These are phyloP conservation scores for Meleagris gallopavo DNA, from an alignment of 2,113 vertebrate species.

Conservation along the genomic window DNA sequence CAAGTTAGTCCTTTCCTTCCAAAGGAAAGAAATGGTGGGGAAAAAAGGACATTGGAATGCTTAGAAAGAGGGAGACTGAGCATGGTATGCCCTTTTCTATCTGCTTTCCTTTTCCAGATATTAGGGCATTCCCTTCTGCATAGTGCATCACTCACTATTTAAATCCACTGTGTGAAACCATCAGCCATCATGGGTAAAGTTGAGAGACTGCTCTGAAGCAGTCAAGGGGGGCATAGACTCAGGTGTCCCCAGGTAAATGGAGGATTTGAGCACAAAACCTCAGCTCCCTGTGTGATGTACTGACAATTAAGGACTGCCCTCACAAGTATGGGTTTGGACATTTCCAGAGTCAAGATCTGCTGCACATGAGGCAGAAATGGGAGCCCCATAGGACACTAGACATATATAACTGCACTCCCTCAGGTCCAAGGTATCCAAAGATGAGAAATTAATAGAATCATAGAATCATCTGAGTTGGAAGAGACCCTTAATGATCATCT, in stretches of 20 bases:
- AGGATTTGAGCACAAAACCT: background rate
- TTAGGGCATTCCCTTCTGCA: background rate
- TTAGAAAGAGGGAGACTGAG: background rate
- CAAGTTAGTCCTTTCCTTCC: background rate
- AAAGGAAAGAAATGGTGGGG: background rate
- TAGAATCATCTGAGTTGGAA: too few relatives aligned
- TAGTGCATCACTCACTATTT: background rate
- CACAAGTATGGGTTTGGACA: background rate
- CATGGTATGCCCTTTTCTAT: background rate
- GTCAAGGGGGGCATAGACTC: fast-evolving
- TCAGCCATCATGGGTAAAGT: background rate
- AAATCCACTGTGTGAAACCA: background rate
- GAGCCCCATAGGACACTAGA: background rate
- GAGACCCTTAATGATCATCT: too few relatives aligned
- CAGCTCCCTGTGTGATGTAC: background rate
- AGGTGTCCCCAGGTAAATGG: background rate
- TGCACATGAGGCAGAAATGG: background rate
- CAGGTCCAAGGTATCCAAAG: background rate
- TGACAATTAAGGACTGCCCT: background rate
- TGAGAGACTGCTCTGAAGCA: background rate
- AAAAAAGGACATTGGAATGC: background rate
- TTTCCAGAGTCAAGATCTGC: background rate
- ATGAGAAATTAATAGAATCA: too few relatives aligned
- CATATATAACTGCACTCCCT: background rate
- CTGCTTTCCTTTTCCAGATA: background rate